Evolutionary conservation across 2,797 vertebrate species (phyloP), one percentile per base, ranked within the genome.

Genomic region (Sebastes reedi): DNA sequence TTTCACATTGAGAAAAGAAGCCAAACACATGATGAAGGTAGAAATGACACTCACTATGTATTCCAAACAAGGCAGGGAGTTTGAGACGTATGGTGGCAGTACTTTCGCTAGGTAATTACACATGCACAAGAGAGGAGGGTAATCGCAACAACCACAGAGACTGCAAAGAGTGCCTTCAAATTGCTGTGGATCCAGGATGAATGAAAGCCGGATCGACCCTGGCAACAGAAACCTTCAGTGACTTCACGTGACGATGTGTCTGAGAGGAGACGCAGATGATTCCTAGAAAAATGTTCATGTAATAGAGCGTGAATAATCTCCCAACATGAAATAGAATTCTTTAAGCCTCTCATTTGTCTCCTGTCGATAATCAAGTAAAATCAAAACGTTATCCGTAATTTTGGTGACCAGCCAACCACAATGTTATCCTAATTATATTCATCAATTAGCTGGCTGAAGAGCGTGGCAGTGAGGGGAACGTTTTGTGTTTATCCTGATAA

Each of bases 401-500:
- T 58, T 60, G 16, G 20, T 61, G 52, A 81, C 42, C 13, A 82
- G 34, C 72, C 75, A 73, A 55, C 52, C 56, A 24, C 29, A 52
- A 22, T 70, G 27, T 52, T 68, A 66, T 60, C 59, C 39, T 80
- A 77, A 88, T 87, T 71, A 39, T 46, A 59, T 76, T 64, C 29
- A 72, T 77, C 22, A 84, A 34, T 71, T 62, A 80, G 42, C 25
- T 52, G 22, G n/a, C 42, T 72, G 42, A 76, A 64, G 58, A 78
- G 25, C 3, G 2, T 34, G 46, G 61, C 58, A 54, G 36, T 46
- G 34, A 30, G 46, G 18, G 27, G n/a, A 52, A 67, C 20, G 16
- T 34, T 82, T 52, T 56, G 39, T 34, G 42, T 71, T 68, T 12
- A 64, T 58, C 22, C 46, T 39, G 18, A 50, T 67, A 66, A 64